These are phyloP conservation scores for Scrobipalpa costella DNA, from an alignment of 2,888 invertebrate species.

Conservation along the genomic window DNA sequence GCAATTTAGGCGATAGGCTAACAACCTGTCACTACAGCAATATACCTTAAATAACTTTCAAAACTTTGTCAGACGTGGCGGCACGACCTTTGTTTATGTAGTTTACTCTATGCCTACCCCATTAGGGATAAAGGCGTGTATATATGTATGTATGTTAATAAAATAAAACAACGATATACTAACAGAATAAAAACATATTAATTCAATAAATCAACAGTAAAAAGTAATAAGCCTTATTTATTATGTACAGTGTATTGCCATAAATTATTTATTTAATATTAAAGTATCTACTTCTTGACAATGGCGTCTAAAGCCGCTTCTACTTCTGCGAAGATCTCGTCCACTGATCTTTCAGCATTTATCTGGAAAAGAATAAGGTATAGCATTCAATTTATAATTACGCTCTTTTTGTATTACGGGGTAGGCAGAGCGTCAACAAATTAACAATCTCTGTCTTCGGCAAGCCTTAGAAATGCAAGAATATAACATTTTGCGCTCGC, in stretches of 20 bases:
- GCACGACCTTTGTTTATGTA: no score
- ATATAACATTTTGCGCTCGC: no score
- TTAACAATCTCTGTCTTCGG: background rate
- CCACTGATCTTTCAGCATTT: constrained; percentile 85
- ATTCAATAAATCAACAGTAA: constrained; percentile 29
- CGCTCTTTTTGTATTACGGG: background rate
- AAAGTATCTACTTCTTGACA: constrained; percentile 34
- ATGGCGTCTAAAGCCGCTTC: constrained; percentile 71
- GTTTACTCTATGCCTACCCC: no score
- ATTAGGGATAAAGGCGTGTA: no score
- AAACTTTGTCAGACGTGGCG: no score
- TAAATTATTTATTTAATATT: background rate
- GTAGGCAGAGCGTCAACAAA: background rate
- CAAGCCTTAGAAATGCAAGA: background rate
- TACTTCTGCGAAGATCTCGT: constrained; percentile 87
- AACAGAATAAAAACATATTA: constrained; percentile 32
- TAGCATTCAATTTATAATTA: background rate
- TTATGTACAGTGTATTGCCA: constrained; percentile 21
- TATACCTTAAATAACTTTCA: no score
- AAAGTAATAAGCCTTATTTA: constrained; percentile 28
- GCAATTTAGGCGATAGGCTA: no score
- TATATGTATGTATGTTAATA: no score
- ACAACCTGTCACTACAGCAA: no score
- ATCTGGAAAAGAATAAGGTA: constrained; percentile 78
- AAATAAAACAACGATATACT: background rate